These are phyloP conservation scores for Drosophila burlai DNA, from an alignment of 1,140 invertebrate species.

Conservation along the genomic window DNA sequence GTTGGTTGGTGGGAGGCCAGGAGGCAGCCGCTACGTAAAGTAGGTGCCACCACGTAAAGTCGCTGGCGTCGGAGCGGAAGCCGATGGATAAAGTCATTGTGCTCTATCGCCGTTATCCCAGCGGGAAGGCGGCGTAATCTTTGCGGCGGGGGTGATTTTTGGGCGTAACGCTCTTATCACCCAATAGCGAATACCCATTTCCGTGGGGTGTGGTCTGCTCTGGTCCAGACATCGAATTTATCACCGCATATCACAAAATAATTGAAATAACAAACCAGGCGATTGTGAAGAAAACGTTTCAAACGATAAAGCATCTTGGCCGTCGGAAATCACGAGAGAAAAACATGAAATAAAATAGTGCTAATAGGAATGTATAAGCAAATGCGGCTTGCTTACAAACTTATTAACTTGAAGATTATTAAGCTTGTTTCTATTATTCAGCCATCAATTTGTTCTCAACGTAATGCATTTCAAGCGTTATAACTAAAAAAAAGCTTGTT, in stretches of 20 bases:
- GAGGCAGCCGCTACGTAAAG: constrained; percentile 19
- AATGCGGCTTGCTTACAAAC: not conserved
- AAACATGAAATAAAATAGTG: not conserved
- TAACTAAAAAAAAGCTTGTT: not conserved
- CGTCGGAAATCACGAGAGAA: constrained; percentile 6
- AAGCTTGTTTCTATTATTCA: not conserved
- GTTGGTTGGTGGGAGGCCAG: constrained; percentile 49
- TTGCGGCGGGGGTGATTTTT: constrained; percentile 39
- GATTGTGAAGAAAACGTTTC: constrained; percentile 8
- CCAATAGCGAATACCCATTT: constrained; percentile 46
- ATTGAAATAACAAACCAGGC: constrained; percentile 4
- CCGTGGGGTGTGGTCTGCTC: constrained; percentile 65
- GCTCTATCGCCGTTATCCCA: constrained; percentile 29
- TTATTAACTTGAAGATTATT: not conserved
- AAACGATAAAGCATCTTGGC: constrained; percentile 17
- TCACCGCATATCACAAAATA: constrained; percentile 24
- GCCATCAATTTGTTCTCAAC: not conserved
- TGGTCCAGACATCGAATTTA: constrained; percentile 33
- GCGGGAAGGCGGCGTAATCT: constrained; percentile 15
- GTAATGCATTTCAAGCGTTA: not conserved
- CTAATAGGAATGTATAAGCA: constrained; percentile 11
- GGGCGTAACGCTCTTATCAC: constrained; percentile 62
- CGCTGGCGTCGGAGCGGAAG: constrained; percentile 16
- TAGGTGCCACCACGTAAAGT: constrained; percentile 37
- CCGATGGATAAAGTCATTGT: constrained; percentile 26